These are phyloP conservation scores for Drosophila fulvimacula DNA, from an alignment of 2,888 invertebrate species.

Conservation along the genomic window DNA sequence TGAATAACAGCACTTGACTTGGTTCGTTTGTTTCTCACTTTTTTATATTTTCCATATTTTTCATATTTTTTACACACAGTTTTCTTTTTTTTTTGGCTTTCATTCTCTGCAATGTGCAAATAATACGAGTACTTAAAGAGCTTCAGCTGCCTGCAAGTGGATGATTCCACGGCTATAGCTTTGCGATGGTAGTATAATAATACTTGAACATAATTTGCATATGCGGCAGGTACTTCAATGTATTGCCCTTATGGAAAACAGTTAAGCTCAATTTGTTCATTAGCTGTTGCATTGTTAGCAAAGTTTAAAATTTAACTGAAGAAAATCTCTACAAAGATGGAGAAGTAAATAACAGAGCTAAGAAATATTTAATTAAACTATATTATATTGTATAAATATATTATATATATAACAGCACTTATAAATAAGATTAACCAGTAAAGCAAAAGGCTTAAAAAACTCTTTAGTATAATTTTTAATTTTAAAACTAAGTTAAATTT, in stretches of 20 bases:
- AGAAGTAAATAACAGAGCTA: too few relatives aligned
- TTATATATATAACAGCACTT: too few relatives aligned
- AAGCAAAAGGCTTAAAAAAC: too few relatives aligned
- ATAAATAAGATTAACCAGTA: too few relatives aligned
- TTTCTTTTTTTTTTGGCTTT: constrained; percentile 24
- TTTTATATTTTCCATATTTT: constrained; percentile 29
- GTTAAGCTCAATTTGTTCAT: background rate
- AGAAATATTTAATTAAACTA: too few relatives aligned
- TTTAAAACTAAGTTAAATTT: too few relatives aligned
- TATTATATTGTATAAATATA: too few relatives aligned
- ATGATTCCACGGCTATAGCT: constrained; percentile 11
- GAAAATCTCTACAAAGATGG: too few relatives aligned
- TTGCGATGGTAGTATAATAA: constrained; percentile 11
- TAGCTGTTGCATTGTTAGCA: background rate
- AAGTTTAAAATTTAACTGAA: background rate
- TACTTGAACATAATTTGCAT: constrained; percentile 25
- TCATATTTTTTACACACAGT: constrained; percentile 6
- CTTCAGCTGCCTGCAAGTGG: constrained; percentile 27
- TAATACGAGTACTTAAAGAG: constrained; percentile 70
- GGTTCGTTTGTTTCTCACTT: constrained; percentile 52
- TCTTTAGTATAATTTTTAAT: too few relatives aligned
- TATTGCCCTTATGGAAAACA: background rate
- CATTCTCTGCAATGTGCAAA: constrained; percentile 59
- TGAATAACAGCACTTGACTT: constrained; percentile 79
- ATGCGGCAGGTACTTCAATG: constrained; percentile 1